Evolutionary conservation across 1,140 invertebrate genomes (phyloP).

Genomic region (Sarcophaga bullata): DNA sequence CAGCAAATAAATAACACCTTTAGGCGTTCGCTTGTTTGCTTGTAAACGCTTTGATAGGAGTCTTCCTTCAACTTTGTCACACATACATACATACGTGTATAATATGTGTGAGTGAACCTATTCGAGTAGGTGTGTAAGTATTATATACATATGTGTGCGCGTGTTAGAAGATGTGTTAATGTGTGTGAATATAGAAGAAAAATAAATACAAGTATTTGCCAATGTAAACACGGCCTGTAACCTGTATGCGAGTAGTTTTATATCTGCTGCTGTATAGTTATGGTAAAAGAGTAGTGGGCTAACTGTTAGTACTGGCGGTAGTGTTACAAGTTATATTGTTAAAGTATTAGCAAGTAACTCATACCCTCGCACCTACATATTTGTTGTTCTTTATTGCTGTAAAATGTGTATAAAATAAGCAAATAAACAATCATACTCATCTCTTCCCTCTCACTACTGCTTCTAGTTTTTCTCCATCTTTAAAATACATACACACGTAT

Average conservation of each 20-base stretch:
- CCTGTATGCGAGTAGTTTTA: not conserved
- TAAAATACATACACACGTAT: not conserved
- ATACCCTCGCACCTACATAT: not conserved
- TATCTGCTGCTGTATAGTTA: not conserved
- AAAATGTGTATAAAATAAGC: constrained; percentile 4
- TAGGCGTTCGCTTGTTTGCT: not conserved
- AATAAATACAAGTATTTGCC: not conserved
- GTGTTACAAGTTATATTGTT: not conserved
- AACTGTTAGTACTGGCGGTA: not conserved
- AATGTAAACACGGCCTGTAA: not conserved
- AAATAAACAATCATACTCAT: not conserved
- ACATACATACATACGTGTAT: not conserved
- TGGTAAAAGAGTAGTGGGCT: not conserved
- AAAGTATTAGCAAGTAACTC: constrained; percentile 4
- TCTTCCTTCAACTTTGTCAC: not conserved
- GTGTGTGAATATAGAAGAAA: not conserved
- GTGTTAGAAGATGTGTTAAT: not conserved
- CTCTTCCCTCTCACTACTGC: not conserved
- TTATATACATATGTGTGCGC: too few species aligned
- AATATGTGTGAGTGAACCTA: too few species aligned
- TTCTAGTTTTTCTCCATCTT: not conserved
- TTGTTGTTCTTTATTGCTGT: not conserved
- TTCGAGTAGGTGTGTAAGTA: too few species aligned
- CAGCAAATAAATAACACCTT: constrained; percentile 21
- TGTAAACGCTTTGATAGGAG: constrained; percentile 10